Conservation (phyloP, 1,140 invertebrate genomes). For the Pseudachorutes palmiensis region DNA sequence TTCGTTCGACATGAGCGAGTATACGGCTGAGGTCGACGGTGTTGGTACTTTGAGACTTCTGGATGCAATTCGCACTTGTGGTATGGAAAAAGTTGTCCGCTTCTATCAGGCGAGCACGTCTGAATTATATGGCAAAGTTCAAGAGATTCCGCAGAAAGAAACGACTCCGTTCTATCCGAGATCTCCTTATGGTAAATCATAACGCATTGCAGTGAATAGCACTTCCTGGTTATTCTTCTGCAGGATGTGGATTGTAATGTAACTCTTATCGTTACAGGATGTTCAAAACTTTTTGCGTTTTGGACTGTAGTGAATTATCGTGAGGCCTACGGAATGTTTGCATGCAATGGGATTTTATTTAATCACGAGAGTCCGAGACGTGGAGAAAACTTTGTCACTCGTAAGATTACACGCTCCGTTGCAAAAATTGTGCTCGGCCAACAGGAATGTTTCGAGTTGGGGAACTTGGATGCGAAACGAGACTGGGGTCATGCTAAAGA, state of each 20-base stretch:
- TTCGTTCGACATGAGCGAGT: slow-evolving; percentile 95
- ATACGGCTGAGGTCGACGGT: slow-evolving; percentile 97
- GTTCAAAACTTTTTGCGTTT: slow-evolving; percentile 95
- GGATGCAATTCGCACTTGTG: slow-evolving; percentile 90
- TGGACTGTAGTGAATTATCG: slow-evolving; percentile 98
- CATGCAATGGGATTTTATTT: slow-evolving; percentile 97
- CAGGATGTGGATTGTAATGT: too few relatives aligned
- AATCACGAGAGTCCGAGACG: slow-evolving; percentile 97
- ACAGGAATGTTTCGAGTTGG: slow-evolving; percentile 79
- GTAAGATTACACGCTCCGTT: slow-evolving; percentile 95
- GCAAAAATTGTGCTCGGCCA: slow-evolving; percentile 89
- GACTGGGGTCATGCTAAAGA: slow-evolving; percentile 99
- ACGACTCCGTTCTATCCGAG: slow-evolving; percentile 97
- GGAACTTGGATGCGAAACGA: slow-evolving; percentile 89
- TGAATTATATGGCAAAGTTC: slow-evolving; percentile 83
- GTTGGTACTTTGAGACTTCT: slow-evolving; percentile 90
- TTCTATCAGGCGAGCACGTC: slow-evolving; percentile 99
- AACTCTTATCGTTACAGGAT: slow-evolving; percentile 63
- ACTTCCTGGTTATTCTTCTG: too few relatives aligned
- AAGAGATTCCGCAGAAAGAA: slow-evolving; percentile 93
- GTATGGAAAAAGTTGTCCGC: slow-evolving; percentile 70
- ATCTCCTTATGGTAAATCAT: slow-evolving; percentile 93
- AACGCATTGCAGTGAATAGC: too few relatives aligned
- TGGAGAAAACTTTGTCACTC: slow-evolving; percentile 97
- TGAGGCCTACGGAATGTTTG: slow-evolving; percentile 96